Evolutionary conservation across 92 coral and sea anemone genomes (phyloP).

Genomic region (Zoanthus gigantus): DNA sequence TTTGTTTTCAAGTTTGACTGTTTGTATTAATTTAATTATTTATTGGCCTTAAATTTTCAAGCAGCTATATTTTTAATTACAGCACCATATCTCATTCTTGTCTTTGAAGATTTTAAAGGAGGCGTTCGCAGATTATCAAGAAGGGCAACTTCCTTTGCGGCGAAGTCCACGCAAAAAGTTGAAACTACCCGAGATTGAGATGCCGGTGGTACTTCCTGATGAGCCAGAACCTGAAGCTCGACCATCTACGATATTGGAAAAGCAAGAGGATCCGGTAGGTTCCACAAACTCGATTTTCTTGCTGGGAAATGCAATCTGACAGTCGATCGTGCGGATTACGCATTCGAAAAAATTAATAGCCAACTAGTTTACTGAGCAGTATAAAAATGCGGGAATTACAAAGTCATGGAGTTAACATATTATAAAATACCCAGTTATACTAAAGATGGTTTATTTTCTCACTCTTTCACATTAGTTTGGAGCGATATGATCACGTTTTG

Average conservation of each 20-base stretch:
- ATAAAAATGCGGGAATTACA: neutral
- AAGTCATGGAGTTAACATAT: neutral
- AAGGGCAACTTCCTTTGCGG: conserved; percentile 4
- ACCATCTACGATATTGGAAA: neutral
- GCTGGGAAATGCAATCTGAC: neutral
- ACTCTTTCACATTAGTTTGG: neutral
- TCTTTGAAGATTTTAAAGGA: conserved; percentile 11
- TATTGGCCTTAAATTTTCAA: neutral
- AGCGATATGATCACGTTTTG: neutral
- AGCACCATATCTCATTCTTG: neutral
- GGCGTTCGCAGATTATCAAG: neutral
- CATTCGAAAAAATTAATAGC: neutral
- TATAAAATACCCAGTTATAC: neutral
- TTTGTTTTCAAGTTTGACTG: neutral
- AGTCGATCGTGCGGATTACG: neutral
- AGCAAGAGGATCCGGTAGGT: conserved; percentile 4
- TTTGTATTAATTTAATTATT: neutral
- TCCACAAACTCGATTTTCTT: neutral
- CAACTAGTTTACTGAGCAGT: neutral
- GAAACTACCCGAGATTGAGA: neutral
- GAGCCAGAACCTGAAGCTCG: conserved; percentile 1
- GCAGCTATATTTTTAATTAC: neutral
- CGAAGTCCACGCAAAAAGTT: conserved; percentile 3
- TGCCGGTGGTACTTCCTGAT: neutral
- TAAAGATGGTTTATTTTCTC: neutral